A percentile compares a stretch with the other conserved stretches of the same genome.
Conservation (phyloP, 2,797 vertebrate genomes). For the Acanthurus leucopareius region DNA sequence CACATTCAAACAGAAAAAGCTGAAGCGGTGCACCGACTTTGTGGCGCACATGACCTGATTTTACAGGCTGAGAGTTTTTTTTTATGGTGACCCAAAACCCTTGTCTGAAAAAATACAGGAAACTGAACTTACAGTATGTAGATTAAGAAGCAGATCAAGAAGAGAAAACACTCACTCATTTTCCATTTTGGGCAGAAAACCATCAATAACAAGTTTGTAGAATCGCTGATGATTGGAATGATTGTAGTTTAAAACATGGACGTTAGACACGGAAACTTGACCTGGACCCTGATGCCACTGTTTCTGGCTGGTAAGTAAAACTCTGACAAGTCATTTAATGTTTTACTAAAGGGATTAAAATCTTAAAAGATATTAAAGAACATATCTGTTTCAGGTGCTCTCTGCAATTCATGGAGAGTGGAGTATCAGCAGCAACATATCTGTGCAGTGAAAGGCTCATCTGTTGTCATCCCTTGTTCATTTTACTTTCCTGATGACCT, state of each 20-base stretch:
- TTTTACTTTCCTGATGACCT: background rate
- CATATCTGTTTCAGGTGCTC: constrained; percentile 40
- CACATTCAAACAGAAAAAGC: background rate
- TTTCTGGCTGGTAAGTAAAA: constrained; percentile 9
- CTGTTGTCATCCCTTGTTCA: constrained; percentile 36
- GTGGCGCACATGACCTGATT: constrained; percentile 44
- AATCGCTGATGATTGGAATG: background rate
- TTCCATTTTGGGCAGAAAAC: background rate
- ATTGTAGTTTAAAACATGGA: constrained; percentile 4
- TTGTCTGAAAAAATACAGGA: constrained; percentile 20
- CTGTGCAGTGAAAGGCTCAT: constrained; percentile 50
- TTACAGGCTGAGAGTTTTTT: background rate
- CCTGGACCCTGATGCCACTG: constrained; percentile 3
- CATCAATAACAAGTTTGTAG: background rate
- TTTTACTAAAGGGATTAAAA: background rate
- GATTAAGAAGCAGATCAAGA: background rate
- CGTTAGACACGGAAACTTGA: background rate
- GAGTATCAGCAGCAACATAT: background rate
- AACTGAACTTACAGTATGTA: background rate
- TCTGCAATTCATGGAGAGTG: background rate
- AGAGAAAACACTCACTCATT: background rate
- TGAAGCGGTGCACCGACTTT: background rate
- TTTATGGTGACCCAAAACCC: too few relatives aligned
- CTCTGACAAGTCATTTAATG: background rate
- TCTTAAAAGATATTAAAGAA: background rate